Evolutionary conservation across 2,888 invertebrate genomes (phyloP).

Genomic region (Andrena marginata): DNA sequence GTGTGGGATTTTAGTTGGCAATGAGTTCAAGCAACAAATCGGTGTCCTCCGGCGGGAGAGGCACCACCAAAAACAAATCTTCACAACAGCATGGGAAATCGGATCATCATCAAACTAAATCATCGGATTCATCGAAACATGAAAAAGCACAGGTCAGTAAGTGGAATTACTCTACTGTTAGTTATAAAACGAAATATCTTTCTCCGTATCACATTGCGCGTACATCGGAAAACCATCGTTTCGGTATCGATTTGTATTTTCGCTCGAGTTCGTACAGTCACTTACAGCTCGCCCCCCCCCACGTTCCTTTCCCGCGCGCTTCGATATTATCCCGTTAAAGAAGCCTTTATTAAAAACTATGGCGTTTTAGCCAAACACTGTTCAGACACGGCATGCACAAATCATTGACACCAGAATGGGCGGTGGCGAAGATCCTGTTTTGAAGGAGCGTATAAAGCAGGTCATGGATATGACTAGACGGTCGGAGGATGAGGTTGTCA

Average conservation of each 20-base stretch:
- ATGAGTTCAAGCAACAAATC: constrained; percentile 84
- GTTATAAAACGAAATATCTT: too few relatives aligned
- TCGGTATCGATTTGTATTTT: too few relatives aligned
- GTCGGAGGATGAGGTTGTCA: constrained; percentile 95
- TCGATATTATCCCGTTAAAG: neutral
- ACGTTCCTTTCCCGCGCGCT: neutral
- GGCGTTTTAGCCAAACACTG: constrained; percentile 81
- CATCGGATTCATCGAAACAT: constrained; percentile 81
- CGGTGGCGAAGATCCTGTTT: constrained; percentile 88
- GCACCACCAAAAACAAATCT: constrained; percentile 81
- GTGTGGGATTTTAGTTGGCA: constrained; percentile 80
- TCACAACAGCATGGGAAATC: constrained; percentile 83
- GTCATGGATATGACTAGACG: constrained; percentile 96
- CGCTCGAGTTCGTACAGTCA: too few relatives aligned
- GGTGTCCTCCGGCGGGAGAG: constrained; percentile 82
- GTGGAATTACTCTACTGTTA: neutral
- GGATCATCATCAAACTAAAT: constrained; percentile 82
- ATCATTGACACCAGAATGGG: constrained; percentile 91
- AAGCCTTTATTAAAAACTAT: constrained; percentile 39
- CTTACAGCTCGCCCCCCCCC: too few relatives aligned
- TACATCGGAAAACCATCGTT: too few relatives aligned
- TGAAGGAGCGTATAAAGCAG: constrained; percentile 91
- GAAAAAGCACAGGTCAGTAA: constrained; percentile 82
- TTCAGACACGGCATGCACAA: constrained; percentile 94
- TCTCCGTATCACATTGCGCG: too few relatives aligned